Percentiles rank a stretch among this genome's conserved stretches.
These are phyloP conservation scores for Mionectes macconnelli DNA, from an alignment of 2,113 vertebrate genomes.

Conservation along the genomic window DNA sequence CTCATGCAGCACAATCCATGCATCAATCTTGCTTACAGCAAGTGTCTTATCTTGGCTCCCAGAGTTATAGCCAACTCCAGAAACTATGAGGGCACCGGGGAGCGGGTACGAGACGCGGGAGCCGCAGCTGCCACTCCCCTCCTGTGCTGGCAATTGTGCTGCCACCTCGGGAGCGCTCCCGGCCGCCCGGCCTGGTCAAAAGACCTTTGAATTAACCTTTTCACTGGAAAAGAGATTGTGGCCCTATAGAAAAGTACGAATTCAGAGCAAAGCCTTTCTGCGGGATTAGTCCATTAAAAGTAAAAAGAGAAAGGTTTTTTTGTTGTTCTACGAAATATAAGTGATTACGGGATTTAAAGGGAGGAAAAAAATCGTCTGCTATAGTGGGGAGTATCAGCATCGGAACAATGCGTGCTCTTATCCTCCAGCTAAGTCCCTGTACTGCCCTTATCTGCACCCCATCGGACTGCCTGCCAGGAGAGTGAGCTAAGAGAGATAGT, in stretches of 20 bases:
- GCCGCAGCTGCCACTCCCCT: conserved; percentile 17
- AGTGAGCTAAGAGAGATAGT: neutral
- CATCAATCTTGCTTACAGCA: neutral
- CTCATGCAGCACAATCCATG: neutral
- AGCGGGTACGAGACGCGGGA: neutral
- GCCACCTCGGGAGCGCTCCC: neutral
- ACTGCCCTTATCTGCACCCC: conserved; percentile 17
- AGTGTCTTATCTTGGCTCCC: neutral
- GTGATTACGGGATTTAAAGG: conserved; percentile 35
- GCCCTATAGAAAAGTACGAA: conserved; percentile 53
- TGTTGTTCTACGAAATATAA: conserved; percentile 37
- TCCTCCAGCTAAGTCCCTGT: neutral
- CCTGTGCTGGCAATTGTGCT: neutral
- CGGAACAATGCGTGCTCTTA: conserved; percentile 18
- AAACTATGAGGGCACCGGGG: neutral
- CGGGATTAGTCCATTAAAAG: conserved; percentile 33
- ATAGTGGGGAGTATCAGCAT: neutral
- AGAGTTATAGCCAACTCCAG: neutral
- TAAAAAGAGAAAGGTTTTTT: conserved; percentile 45
- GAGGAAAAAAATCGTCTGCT: neutral
- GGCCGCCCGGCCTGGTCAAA: neutral
- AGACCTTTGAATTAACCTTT: conserved; percentile 34
- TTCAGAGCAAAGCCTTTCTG: conserved; percentile 48
- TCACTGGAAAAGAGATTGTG: conserved; percentile 13
- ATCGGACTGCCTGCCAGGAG: conserved; percentile 2